Conservation (phyloP, 2,113 vertebrate species). For the Galemys pyrenaicus region DNA sequence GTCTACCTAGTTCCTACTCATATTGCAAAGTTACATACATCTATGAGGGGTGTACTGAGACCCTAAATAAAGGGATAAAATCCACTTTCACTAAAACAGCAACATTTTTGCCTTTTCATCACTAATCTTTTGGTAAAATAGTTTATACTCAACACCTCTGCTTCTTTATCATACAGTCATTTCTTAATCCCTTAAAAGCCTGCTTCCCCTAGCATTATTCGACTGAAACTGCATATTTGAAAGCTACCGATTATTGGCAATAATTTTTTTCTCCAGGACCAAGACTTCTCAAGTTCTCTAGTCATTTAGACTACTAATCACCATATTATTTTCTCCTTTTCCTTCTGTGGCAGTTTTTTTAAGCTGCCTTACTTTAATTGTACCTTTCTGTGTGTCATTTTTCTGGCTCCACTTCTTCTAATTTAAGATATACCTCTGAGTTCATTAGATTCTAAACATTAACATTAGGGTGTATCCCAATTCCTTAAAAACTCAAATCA, state of each 20-base stretch:
- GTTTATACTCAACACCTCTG: not conserved
- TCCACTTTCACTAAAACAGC: not conserved
- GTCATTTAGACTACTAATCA: not conserved
- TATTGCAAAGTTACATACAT: not conserved
- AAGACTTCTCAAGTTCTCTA: conserved; percentile 4
- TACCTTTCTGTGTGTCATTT: not conserved
- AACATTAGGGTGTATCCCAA: not conserved
- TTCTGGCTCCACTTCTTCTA: not conserved
- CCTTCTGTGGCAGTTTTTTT: not conserved
- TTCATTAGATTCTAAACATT: conserved; percentile 28
- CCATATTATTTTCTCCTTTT: not conserved
- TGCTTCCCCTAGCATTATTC: not conserved
- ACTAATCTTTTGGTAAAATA: not conserved
- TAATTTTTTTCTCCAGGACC: not conserved
- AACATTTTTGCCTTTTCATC: conserved; percentile 8
- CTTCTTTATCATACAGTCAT: not conserved
- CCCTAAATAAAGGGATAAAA: not conserved
- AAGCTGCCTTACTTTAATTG: not conserved
- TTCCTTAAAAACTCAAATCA: conserved; percentile 11
- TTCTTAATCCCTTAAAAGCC: conserved; percentile 31
- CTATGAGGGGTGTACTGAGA: not conserved
- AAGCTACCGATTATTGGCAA: not conserved
- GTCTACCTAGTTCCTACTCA: not conserved
- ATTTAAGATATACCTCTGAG: conserved; percentile 5
- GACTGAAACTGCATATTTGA: not conserved